phyloP scores from a whole-genome alignment of 2,888 invertebrate genomes.

The Clitarchus hookeri region DNA sequence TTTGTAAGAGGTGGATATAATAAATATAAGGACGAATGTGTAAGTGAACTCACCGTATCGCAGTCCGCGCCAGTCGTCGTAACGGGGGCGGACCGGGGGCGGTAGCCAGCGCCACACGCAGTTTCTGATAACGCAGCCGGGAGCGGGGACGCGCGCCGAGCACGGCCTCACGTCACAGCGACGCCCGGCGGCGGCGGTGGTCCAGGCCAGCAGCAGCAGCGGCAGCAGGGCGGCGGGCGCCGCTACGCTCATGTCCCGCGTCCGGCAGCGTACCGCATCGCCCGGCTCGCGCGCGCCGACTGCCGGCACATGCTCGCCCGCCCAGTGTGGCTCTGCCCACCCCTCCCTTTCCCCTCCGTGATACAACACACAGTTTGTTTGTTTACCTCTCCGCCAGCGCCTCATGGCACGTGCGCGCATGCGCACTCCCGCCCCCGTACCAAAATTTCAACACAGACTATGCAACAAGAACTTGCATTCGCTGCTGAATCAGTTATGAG shows the following conservation, averaged over 20 bases:
- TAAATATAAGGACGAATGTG: no score
- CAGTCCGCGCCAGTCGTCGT: conserved; percentile 26
- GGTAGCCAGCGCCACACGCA: not conserved
- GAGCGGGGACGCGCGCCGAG: conserved; percentile 19
- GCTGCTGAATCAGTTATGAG: no score
- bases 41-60: conserved; percentile 23
- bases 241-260: not conserved
- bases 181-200: conserved; percentile 18
- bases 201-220: conserved; percentile 3
- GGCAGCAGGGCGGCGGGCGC: conserved; percentile 23
- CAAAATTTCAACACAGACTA: no score
- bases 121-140: conserved; percentile 3
- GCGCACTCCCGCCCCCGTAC: no score
- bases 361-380: not conserved
- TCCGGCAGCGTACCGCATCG: not conserved
- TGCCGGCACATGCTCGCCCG: not conserved
- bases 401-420: not conserved
- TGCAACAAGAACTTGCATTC: no score
- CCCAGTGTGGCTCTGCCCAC: conserved; percentile 11
- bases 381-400: not conserved
- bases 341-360: not conserved
- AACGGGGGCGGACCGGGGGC: conserved; percentile 11
- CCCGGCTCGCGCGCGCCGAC: conserved; percentile 11
- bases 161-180: not conserved
- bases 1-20: no score